A percentile compares a stretch with the other conserved stretches of the same genome.
Conservation (phyloP, 2,888 invertebrate species). For the Notocelia uddmanniana region DNA sequence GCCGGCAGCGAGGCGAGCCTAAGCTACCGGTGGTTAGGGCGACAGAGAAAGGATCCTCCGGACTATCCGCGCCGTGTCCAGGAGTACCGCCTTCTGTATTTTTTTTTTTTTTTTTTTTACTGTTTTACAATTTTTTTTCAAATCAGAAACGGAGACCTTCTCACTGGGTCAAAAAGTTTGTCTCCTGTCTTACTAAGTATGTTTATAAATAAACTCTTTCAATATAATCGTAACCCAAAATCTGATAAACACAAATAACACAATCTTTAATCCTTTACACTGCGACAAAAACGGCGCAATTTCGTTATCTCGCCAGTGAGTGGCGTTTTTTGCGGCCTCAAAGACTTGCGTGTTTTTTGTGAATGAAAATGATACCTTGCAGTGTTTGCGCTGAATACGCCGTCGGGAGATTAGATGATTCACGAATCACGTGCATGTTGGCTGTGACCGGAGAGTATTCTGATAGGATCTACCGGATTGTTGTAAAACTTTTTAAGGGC, state of each 20-base stretch:
- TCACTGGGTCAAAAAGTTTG: too few relatives aligned
- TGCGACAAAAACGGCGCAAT: slow-evolving; percentile 19
- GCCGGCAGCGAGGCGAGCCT: too few relatives aligned
- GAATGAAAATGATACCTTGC: slow-evolving; percentile 58
- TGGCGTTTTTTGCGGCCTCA: slow-evolving; percentile 59
- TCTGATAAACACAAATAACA: background rate
- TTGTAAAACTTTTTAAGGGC: background rate
- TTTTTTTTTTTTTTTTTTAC: too few relatives aligned
- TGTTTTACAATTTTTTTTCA: too few relatives aligned
- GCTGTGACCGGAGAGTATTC: slow-evolving; percentile 20
- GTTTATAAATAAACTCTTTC: background rate
- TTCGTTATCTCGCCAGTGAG: slow-evolving; percentile 41
- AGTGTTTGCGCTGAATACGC: slow-evolving; percentile 60
- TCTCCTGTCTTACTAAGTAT: background rate
- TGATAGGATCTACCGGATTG: slow-evolving; percentile 4
- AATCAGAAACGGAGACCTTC: too few relatives aligned
- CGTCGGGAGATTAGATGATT: slow-evolving; percentile 68
- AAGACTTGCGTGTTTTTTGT: slow-evolving; percentile 65
- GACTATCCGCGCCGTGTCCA: too few relatives aligned
- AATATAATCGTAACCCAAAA: slow-evolving; percentile 2
- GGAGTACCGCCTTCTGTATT: too few relatives aligned
- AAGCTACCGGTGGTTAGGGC: too few relatives aligned
- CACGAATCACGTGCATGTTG: slow-evolving; percentile 54
- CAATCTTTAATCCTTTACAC: slow-evolving; percentile 5
- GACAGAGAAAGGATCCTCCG: too few relatives aligned